phyloP scores from a whole-genome alignment of 2,797 vertebrate species.

The Eurystomus glaucurus region DNA sequence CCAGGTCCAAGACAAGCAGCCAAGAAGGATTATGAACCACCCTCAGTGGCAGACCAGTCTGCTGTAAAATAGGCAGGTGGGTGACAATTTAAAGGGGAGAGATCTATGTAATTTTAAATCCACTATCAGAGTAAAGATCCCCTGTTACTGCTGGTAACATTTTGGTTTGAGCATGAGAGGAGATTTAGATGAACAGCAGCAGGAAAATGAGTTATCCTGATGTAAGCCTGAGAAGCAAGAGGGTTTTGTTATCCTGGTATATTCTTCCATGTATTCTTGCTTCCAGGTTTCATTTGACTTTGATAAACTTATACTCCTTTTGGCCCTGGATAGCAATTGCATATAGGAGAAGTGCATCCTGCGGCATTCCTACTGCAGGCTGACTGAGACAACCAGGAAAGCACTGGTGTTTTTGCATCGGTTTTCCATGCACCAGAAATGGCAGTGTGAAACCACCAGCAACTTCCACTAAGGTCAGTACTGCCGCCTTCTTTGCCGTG shows the following conservation, averaged over 20 bases:
- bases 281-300: not conserved
- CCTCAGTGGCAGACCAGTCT: not conserved
- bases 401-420: accelerated
- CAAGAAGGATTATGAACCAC: accelerated
- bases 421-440: not conserved
- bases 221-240: not conserved
- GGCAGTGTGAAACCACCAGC: not conserved
- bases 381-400: not conserved
- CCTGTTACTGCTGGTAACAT: not conserved
- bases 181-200: not conserved
- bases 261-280: not conserved
- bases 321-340: accelerated
- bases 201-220: not conserved
- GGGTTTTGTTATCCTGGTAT: accelerated
- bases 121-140: not conserved
- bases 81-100: not conserved
- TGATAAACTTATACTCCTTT: not conserved
- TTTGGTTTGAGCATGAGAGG: not conserved
- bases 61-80: not conserved
- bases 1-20: not conserved
- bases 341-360: not conserved
- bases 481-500: not conserved
- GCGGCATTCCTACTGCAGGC: accelerated
- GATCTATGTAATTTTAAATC: not conserved
- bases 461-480: not conserved